Conservation (phyloP, 2,888 invertebrate species). For the Apantesis nais region DNA sequence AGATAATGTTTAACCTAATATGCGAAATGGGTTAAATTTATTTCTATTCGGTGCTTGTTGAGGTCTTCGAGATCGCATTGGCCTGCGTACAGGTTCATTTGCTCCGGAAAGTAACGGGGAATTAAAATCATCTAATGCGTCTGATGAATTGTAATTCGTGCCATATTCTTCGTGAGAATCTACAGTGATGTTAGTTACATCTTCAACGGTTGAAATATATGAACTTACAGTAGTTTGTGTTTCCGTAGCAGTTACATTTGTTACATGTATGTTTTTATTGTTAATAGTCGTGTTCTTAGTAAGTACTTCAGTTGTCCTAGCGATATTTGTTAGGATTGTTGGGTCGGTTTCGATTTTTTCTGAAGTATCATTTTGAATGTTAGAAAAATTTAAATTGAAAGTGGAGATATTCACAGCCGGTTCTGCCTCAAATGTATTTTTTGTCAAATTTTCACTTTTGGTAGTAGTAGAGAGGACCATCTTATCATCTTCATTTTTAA, state of each 20-base stretch:
- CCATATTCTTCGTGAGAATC: conserved; percentile 47
- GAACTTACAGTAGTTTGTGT: conserved; percentile 15
- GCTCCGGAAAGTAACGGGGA: conserved; percentile 79
- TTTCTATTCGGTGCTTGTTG: conserved; percentile 68
- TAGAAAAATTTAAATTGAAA: neutral
- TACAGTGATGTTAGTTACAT: conserved; percentile 17
- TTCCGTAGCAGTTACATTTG: conserved; percentile 14
- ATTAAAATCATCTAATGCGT: conserved; percentile 69
- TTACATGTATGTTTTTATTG: conserved; percentile 23
- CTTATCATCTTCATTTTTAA: conserved; percentile 19
- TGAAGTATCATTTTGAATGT: conserved; percentile 18
- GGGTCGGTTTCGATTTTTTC: conserved; percentile 21
- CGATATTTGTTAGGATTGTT: conserved; percentile 28
- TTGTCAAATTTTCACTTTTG: conserved; percentile 7
- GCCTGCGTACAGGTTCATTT: conserved; percentile 74
- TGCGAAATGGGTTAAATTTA: conserved; percentile 81
- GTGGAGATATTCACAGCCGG: conserved; percentile 30
- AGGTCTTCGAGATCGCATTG: conserved; percentile 74
- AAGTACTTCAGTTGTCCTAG: conserved; percentile 22
- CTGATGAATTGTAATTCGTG: conserved; percentile 52
- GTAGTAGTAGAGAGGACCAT: conserved; percentile 21
- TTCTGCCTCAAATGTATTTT: conserved; percentile 25
- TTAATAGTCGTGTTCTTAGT: conserved; percentile 15
- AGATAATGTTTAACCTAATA: conserved; percentile 70
- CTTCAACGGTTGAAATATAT: conserved; percentile 25